These are phyloP conservation scores for Holocentrus rufus DNA, from an alignment of 2,797 vertebrate species.

Conservation along the genomic window DNA sequence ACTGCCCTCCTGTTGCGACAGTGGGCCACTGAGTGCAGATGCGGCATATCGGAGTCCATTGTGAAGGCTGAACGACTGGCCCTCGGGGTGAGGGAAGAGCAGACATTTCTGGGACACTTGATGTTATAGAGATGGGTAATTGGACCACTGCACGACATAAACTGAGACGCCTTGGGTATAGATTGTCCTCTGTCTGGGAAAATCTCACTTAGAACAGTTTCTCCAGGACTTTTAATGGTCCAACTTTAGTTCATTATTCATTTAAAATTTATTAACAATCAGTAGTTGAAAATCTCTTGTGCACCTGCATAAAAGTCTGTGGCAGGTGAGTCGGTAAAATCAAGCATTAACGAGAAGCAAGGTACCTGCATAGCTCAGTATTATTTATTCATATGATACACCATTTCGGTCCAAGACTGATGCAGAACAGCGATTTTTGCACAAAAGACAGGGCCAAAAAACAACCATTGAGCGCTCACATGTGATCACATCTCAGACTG, in stretches of 20 bases:
- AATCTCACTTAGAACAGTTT: conserved; percentile 55
- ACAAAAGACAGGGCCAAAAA: too few relatives aligned
- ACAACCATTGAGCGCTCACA: too few relatives aligned
- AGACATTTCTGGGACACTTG: conserved; percentile 76
- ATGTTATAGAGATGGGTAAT: conserved; percentile 70
- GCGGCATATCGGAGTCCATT: conserved; percentile 50
- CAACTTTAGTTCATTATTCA: conserved; percentile 46
- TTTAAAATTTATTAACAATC: conserved; percentile 20
- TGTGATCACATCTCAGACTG: too few relatives aligned
- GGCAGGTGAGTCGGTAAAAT: too few relatives aligned
- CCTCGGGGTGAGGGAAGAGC: conserved; percentile 49
- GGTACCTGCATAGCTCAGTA: too few relatives aligned
- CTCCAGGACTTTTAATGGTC: conserved; percentile 48
- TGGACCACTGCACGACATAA: conserved; percentile 62
- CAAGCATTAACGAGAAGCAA: too few relatives aligned
- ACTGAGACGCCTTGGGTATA: conserved; percentile 53
- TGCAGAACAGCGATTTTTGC: too few relatives aligned
- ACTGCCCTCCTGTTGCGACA: conserved; percentile 31
- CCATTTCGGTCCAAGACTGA: too few relatives aligned
- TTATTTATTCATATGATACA: too few relatives aligned
- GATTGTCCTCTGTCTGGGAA: conserved; percentile 60
- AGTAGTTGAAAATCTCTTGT: too few relatives aligned
- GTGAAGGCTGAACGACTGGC: conserved; percentile 49
- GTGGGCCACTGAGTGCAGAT: conserved; percentile 51
- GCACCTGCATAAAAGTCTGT: too few relatives aligned